Evolutionary conservation across 1,140 invertebrate species (phyloP), one percentile per base, ranked within the genome.

Genomic region (Drosophila cardini): DNA sequence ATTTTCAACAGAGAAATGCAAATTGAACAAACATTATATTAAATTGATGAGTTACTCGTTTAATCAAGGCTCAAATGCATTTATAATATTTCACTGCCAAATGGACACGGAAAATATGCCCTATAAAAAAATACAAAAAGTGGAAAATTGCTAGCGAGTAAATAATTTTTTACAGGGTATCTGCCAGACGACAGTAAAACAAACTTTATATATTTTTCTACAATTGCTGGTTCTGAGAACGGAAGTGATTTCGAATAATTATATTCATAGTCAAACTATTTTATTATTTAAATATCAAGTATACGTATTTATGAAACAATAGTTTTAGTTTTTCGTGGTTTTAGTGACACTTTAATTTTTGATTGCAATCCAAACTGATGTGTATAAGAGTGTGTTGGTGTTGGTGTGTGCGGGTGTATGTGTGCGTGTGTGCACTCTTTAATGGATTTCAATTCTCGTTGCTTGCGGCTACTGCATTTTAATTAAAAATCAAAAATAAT

Each of bases 401-500:
- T 26, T 1, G 8, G 15, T 62, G 11, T 11, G 9, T 0, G 3
- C 21, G 13, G 34, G 13, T 46, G 2, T 32, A 2, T 7, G 1
- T 32, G 9, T 43, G 16, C n/a, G 15, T 60, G 4, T 34, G 13
- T 50, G 9, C 15, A 26, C 16, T 57, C 30, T 58, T 67, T 40
- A 46, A 57, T 73, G 43, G 30, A 73, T 73, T 58, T 53, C 48
- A 40, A 42, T 40, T 13, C 36, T 36, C 32, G n/a, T 77, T 81
- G 79, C 80, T 83, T 72, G 71, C 45, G 36, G 62, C 38, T 52
- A 62, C 74, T 74, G 75, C 72, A 64, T 53, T 57, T 76, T 72
- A 83, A 83, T 83, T 78, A 84, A 74, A 75, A 79, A 76, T 76
- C 73, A 84, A 79, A 83, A 84, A 83, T 83, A 78, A 83, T 75